A percentile compares a stretch with the other conserved stretches of the same genome.
phyloP scores from a whole-genome alignment of 2,888 invertebrate genomes.

The Ormyrus labotus region DNA sequence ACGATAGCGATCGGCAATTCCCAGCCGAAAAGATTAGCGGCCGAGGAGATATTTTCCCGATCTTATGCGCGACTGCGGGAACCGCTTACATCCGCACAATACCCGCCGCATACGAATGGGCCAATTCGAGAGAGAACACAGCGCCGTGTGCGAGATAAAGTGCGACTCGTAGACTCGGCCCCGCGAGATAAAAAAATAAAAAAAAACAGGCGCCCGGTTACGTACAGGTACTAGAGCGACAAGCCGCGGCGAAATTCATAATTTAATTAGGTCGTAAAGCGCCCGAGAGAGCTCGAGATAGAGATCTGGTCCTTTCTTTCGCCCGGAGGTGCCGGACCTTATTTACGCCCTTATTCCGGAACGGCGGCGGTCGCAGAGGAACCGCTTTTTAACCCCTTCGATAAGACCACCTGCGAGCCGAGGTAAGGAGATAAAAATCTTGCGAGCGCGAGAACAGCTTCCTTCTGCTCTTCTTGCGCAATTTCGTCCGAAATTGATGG shows the following conservation, averaged over 20 bases:
- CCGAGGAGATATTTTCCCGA: not conserved
- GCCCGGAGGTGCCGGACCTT: not conserved
- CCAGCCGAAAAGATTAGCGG: slow-evolving; percentile 4
- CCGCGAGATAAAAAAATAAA: not conserved
- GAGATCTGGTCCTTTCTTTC: slow-evolving; percentile 19
- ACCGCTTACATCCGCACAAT: no score
- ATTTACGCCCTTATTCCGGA: slow-evolving; percentile 39
- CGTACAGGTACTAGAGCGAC: not conserved
- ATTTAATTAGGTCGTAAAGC: slow-evolving; percentile 32
- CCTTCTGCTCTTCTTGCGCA: no score
- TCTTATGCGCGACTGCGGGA: no score
- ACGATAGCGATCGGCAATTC: slow-evolving; percentile 23
- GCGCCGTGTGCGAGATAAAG: no score
- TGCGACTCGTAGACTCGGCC: not conserved
- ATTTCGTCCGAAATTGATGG: no score
- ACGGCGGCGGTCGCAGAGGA: slow-evolving; percentile 1
- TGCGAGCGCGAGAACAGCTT: slow-evolving; percentile 42
- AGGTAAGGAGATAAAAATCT: slow-evolving; percentile 68
- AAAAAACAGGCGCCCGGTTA: not conserved
- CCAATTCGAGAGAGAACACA: no score
- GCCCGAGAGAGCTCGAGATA: not conserved
- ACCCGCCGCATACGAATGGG: no score
- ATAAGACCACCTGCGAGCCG: slow-evolving; percentile 71
- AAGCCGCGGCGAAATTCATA: slow-evolving; percentile 7
- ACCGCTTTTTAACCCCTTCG: slow-evolving; percentile 55